Percentiles rank a stretch among this genome's conserved stretches.
Conservation (phyloP, 2,797 vertebrate genomes). For the Crocodylus rhombifer region DNA sequence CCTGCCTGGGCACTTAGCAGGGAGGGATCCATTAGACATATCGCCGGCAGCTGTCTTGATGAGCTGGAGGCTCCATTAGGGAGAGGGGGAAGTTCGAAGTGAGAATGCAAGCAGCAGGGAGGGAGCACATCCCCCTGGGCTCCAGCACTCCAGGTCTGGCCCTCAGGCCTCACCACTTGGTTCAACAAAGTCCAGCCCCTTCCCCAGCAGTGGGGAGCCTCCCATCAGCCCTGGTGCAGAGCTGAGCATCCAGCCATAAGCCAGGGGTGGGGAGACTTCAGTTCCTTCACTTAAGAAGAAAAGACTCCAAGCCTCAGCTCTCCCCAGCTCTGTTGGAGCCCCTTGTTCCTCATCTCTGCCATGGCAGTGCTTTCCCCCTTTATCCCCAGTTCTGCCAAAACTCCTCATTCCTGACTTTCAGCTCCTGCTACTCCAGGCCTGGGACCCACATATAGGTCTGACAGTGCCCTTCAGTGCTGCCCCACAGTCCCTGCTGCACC, state of each 20-base stretch:
- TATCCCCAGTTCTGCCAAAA: background rate
- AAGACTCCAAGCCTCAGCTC: no score
- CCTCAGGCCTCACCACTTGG: fast-evolving
- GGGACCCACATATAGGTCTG: background rate
- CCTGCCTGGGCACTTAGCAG: fast-evolving
- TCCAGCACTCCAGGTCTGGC: background rate
- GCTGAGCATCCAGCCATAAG: background rate
- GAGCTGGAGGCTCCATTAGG: fast-evolving
- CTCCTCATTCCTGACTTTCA: background rate
- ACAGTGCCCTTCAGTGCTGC: background rate
- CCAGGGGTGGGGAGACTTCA: background rate
- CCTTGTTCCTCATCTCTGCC: no score
- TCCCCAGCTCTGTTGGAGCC: no score
- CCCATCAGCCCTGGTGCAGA: no score
- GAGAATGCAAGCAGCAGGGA: fast-evolving
- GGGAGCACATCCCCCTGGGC: background rate
- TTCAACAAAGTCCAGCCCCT: background rate
- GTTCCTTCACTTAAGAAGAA: background rate
- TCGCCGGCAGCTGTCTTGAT: background rate
- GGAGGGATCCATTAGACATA: background rate
- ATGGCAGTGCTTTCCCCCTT: no score
- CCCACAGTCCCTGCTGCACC: background rate
- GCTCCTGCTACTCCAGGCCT: background rate
- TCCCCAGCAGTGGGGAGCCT: no score
- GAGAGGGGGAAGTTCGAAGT: fast-evolving